phyloP scores from a whole-genome alignment of 2,888 invertebrate genomes.

The Magallana nippona region DNA sequence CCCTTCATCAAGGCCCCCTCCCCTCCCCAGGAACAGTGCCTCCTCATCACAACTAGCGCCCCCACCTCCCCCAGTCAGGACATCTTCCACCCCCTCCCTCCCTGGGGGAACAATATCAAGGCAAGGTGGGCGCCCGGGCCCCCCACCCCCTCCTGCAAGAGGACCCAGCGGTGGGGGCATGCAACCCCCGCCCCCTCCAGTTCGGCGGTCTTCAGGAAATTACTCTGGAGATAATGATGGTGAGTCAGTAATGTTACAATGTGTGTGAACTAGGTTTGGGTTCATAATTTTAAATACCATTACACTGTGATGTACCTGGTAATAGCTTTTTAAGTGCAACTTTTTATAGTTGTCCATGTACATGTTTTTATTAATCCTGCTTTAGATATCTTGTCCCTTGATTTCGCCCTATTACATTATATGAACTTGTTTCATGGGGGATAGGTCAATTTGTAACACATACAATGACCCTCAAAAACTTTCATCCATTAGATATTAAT shows the following conservation, averaged over 20 bases:
- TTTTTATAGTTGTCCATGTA: no score
- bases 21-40: conserved; percentile 58
- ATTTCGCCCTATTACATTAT: no score
- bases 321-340: no score
- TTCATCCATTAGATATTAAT: no score
- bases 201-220: conserved; percentile 57
- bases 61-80: conserved; percentile 51
- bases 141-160: conserved; percentile 68
- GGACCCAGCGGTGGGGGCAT: conserved; percentile 46
- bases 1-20: conserved; percentile 67
- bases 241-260: conserved; percentile 41
- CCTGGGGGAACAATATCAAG: conserved; percentile 2
- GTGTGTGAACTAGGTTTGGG: not conserved
- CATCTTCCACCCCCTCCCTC: conserved; percentile 29
- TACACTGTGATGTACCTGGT: no score
- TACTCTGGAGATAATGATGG: conserved; percentile 67
- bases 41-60: conserved; percentile 45
- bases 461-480: no score
- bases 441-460: no score
- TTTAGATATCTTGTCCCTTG: no score
- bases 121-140: conserved; percentile 46
- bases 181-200: conserved; percentile 61
- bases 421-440: no score
- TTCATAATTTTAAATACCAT: not conserved
- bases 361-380: no score